Percentiles rank a stretch among this genome's conserved stretches.
These are phyloP conservation scores for Pantala flavescens DNA, from an alignment of 1,140 invertebrate species.

Conservation along the genomic window DNA sequence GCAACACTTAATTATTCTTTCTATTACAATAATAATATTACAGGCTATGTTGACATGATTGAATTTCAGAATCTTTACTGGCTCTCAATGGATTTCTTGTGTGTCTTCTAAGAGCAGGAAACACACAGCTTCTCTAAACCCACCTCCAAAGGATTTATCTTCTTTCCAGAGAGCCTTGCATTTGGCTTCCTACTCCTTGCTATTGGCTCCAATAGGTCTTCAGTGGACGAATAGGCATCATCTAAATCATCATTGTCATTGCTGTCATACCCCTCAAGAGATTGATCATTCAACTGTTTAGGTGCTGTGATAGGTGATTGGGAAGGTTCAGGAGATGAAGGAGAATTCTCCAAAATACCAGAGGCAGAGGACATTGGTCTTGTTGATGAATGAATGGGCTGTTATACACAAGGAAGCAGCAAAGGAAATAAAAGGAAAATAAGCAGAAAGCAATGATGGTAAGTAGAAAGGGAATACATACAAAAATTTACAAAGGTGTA, in stretches of 20 bases:
- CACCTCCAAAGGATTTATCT: constrained; percentile 21
- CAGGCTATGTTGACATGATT: too few species aligned
- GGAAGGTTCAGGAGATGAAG: neutral
- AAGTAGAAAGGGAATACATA: too few species aligned
- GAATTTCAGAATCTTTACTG: too few species aligned
- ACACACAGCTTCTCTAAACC: constrained; percentile 12
- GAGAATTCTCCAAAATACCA: neutral
- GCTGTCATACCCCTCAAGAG: neutral
- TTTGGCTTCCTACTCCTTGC: constrained; percentile 20
- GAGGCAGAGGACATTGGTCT: neutral
- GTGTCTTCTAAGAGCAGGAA: neutral
- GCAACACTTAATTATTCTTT: too few species aligned
- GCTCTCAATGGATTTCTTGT: neutral
- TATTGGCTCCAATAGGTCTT: constrained; percentile 23
- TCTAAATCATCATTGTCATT: neutral
- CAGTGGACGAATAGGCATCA: constrained; percentile 20
- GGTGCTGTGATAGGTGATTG: neutral
- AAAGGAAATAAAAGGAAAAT: too few species aligned
- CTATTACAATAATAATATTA: too few species aligned
- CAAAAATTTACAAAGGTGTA: too few species aligned
- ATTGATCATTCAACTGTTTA: neutral
- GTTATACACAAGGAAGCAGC: neutral
- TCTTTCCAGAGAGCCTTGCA: constrained; percentile 21
- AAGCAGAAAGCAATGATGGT: too few species aligned
- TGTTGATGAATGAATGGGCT: neutral